A percentile compares a stretch with the other conserved stretches of the same genome.
Evolutionary conservation across 2,797 vertebrate species (phyloP).

Genomic region (Phylloscopus collybita): DNA sequence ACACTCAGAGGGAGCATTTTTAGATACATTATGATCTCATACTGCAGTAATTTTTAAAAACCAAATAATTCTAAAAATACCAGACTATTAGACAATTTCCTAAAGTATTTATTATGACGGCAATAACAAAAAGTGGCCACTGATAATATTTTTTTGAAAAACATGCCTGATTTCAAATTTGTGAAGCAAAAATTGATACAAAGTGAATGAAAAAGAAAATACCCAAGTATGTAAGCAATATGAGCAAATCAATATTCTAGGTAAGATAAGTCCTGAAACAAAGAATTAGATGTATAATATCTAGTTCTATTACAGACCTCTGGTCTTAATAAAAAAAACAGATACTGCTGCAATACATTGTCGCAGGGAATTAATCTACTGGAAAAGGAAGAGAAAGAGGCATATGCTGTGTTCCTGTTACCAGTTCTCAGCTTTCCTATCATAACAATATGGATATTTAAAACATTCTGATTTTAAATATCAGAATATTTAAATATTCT

Average conservation of each 20-base stretch:
- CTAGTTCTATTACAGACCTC: not conserved
- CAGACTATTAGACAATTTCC: not conserved
- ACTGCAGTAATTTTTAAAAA: not conserved
- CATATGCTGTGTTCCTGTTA: not conserved
- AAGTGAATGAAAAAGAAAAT: not conserved
- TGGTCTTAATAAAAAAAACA: not conserved
- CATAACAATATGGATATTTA: not conserved
- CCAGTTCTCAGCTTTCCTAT: not conserved
- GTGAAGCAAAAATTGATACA: not conserved
- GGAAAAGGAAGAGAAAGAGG: not conserved
- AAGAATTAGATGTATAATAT: not conserved
- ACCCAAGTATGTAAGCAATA: not conserved
- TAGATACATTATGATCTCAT: not conserved
- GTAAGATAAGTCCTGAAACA: not conserved
- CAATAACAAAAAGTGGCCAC: not conserved
- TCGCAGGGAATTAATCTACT: not conserved
- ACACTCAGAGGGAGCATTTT: not conserved
- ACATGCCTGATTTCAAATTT: not conserved
- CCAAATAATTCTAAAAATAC: not conserved
- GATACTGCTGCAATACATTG: not conserved
- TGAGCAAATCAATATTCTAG: not conserved
- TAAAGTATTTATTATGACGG: not conserved
- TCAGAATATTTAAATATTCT: no score
- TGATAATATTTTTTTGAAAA: not conserved
- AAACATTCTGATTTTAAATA: not conserved